Percentiles rank a stretch among this genome's conserved stretches.
These are phyloP conservation scores for Myotis yumanensis DNA, from an alignment of 2,113 vertebrate species.

Conservation along the genomic window DNA sequence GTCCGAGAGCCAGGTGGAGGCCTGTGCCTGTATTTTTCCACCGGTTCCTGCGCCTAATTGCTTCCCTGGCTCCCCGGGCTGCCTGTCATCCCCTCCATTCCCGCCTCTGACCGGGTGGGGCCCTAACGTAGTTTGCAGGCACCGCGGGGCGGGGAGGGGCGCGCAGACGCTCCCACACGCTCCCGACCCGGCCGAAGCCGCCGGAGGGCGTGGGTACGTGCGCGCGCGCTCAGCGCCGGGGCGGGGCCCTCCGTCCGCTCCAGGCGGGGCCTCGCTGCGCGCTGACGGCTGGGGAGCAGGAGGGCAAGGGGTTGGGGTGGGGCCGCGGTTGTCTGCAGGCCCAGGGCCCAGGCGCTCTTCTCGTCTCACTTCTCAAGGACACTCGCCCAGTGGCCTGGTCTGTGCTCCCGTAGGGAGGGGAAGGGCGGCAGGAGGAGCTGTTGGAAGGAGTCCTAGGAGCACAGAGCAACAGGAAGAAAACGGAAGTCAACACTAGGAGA, in stretches of 20 bases:
- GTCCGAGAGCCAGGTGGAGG: not conserved
- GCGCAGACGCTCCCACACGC: accelerated
- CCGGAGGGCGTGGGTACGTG: not conserved
- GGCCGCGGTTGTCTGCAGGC: not conserved
- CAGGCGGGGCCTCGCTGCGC: accelerated
- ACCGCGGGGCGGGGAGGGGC: not conserved
- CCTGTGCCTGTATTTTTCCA: not conserved
- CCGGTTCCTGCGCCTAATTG: accelerated
- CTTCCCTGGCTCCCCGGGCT: not conserved
- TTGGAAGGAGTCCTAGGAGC: not conserved
- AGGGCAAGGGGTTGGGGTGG: no score
- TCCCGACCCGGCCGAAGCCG: accelerated
- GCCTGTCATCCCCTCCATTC: not conserved
- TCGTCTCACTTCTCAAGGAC: not conserved
- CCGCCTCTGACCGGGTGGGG: not conserved
- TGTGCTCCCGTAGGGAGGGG: not conserved
- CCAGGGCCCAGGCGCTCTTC: not conserved
- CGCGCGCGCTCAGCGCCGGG: not conserved
- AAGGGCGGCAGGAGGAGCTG: not conserved
- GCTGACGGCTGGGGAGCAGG: accelerated
- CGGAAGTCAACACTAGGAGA: not conserved
- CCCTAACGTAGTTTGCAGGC: not conserved
- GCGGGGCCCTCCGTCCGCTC: accelerated
- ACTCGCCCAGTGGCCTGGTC: not conserved
- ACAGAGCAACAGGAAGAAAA: not conserved